phyloP scores from a whole-genome alignment of 2,113 vertebrate genomes.

The Panthera leo region DNA sequence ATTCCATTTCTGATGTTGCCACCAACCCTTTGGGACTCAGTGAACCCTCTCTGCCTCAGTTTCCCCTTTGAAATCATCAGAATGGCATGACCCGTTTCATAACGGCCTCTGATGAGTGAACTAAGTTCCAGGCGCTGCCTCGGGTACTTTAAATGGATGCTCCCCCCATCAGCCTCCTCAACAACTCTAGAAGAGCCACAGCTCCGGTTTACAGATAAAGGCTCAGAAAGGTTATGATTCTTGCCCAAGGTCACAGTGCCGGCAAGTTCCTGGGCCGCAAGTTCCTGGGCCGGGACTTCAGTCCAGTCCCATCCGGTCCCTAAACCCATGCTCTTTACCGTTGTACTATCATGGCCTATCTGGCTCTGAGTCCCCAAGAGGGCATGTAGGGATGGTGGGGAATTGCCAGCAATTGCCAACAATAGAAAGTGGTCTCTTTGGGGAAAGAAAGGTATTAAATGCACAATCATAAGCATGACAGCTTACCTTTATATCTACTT shows the following conservation, averaged over 20 bases:
- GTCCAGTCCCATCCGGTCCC: not conserved
- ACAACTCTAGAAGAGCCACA: not conserved
- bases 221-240: not conserved
- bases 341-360: too few species aligned
- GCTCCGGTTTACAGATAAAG: not conserved
- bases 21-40: not conserved
- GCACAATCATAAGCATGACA: not conserved
- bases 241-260: not conserved
- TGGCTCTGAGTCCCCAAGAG: not conserved
- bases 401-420: not conserved
- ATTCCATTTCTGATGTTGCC: not conserved
- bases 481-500: not conserved
- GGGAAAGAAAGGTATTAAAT: not conserved
- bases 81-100: not conserved
- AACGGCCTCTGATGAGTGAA: not conserved
- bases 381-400: not conserved
- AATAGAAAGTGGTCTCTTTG: not conserved
- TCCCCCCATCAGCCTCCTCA: not conserved
- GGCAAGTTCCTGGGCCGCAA: not conserved
- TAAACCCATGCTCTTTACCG: not conserved
- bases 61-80: constrained; percentile 12
- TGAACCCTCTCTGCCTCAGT: not conserved
- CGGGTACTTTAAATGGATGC: not conserved
- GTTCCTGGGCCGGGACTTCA: not conserved
- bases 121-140: not conserved